Conservation (phyloP, 2,113 vertebrate genomes). For the Emydura subglobosa region DNA sequence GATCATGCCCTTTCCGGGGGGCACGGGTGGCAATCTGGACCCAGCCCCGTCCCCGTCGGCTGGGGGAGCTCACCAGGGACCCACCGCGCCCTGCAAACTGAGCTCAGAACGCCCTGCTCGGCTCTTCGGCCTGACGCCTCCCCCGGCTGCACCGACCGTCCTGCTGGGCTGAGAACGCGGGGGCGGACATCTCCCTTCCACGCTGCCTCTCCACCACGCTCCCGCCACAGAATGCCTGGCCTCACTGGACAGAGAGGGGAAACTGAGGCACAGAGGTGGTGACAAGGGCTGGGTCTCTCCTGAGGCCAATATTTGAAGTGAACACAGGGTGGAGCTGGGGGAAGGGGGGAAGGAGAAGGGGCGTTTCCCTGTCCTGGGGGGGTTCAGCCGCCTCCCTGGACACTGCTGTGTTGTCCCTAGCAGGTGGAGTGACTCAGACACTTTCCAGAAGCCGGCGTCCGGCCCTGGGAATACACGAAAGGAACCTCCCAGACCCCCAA, state of each 20-base stretch:
- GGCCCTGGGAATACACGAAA: neutral
- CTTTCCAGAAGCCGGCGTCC: neutral
- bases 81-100: neutral
- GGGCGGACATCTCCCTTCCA: neutral
- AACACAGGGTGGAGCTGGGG: neutral
- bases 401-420: too few species aligned
- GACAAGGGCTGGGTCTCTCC: neutral
- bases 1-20: neutral
- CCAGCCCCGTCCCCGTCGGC: neutral
- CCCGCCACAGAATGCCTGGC: neutral
- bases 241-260: neutral
- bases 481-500: neutral
- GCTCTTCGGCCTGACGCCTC: neutral
- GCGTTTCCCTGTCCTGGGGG: neutral
- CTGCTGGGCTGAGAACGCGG: neutral
- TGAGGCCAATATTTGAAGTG: neutral
- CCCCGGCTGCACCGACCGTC: neutral
- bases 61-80: neutral
- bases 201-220: neutral
- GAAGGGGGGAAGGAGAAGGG: neutral
- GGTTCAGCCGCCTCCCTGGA: neutral
- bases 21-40: neutral
- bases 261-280: neutral
- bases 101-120: neutral
- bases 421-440: neutral